A percentile compares a stretch with the other conserved stretches of the same genome.
phyloP scores from a whole-genome alignment of 2,888 invertebrate species.

The Acronicta aceris region DNA sequence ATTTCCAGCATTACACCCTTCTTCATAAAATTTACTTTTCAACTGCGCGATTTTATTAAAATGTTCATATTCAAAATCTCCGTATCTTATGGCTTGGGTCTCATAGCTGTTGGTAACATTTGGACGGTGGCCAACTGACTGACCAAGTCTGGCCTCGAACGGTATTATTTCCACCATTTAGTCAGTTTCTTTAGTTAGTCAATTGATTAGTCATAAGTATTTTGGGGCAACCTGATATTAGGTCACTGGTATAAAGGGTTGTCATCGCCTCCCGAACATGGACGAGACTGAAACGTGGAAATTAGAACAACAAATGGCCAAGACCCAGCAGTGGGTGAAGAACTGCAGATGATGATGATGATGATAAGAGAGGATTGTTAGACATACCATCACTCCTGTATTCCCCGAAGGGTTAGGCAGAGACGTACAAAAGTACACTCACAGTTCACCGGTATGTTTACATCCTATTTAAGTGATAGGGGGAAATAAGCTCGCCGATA shows the following conservation, averaged over 20 bases:
- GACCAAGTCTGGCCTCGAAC: conserved; percentile 56
- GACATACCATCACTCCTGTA: too few species aligned
- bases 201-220: conserved; percentile 70
- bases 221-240: conserved; percentile 47
- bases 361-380: too few species aligned
- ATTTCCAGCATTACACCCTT: conserved; percentile 20
- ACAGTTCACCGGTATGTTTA: too few species aligned
- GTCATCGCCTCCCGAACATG: neutral
- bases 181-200: conserved; percentile 60
- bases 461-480: too few species aligned
- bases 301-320: too few species aligned
- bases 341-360: too few species aligned
- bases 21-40: conserved; percentile 15
- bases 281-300: too few species aligned
- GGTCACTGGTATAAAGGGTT: conserved; percentile 47
- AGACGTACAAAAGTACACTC: too few species aligned
- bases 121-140: conserved; percentile 54
- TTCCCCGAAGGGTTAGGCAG: too few species aligned
- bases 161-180: conserved; percentile 62
- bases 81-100: conserved; percentile 32
- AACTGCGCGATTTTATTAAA: neutral
- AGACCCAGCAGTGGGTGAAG: too few species aligned
- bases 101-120: conserved; percentile 36
- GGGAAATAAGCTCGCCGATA: too few species aligned
- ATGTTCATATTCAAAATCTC: conserved; percentile 26